Percentiles rank a stretch among this genome's conserved stretches.
Evolutionary conservation across 2,797 vertebrate genomes (phyloP).

Genomic region (Anniella stebbinsi): DNA sequence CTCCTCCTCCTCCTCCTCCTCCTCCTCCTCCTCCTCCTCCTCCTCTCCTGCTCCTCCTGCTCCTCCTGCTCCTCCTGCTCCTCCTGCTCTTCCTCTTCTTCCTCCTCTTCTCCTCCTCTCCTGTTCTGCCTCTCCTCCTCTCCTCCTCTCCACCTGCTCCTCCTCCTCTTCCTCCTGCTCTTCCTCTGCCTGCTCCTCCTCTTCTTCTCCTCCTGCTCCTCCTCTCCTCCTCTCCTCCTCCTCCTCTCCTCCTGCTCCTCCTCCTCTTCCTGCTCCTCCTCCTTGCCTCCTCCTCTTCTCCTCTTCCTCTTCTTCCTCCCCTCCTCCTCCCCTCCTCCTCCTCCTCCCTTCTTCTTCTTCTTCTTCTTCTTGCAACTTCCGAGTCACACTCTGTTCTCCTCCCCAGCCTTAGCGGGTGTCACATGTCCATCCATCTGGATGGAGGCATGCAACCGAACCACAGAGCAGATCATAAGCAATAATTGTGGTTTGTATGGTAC

Average conservation of each 20-base stretch:
- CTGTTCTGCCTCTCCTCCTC: no score
- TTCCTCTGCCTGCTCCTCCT: no score
- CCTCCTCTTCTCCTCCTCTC: no score
- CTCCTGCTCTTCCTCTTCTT: no score
- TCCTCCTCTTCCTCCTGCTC: accelerated
- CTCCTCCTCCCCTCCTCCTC: accelerated
- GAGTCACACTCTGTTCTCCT: slow-evolving; percentile 6
- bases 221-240: accelerated
- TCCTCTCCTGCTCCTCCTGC: no score
- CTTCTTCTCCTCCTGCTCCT: accelerated
- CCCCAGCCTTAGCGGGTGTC: not conserved
- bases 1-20: no score
- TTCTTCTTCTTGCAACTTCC: not conserved
- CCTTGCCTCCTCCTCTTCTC: accelerated
- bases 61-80: no score
- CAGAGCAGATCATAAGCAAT: slow-evolving; percentile 18
- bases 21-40: no score
- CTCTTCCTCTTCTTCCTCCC: no score
- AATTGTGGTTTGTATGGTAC: not conserved
- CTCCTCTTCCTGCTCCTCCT: accelerated
- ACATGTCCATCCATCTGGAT: slow-evolving; percentile 23
- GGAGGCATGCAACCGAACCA: not conserved
- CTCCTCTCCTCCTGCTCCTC: no score
- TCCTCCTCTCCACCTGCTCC: no score
- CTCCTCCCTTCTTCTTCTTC: no score